These are phyloP conservation scores for Dendroctonus valens DNA, from an alignment of 1,140 invertebrate species.

Conservation along the genomic window DNA sequence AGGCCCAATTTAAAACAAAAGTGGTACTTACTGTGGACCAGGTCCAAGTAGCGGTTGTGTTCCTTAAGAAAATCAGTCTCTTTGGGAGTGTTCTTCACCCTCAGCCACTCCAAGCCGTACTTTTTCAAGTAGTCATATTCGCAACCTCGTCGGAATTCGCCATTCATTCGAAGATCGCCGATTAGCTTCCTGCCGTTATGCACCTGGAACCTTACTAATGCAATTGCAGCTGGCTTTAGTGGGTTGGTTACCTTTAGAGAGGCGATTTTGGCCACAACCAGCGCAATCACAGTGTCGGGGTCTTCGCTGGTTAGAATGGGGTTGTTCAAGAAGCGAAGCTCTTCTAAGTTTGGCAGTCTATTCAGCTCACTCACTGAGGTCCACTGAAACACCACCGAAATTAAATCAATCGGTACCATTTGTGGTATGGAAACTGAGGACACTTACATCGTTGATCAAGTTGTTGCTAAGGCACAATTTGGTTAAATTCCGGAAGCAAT, in stretches of 20 bases:
- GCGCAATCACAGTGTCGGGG: conserved; percentile 69
- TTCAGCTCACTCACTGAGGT: conserved; percentile 77
- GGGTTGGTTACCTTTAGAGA: conserved; percentile 55
- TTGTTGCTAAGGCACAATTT: conserved; percentile 64
- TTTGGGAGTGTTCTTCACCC: conserved; percentile 50
- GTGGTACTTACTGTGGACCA: conserved; percentile 55
- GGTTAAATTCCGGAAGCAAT: conserved; percentile 58
- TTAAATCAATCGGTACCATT: background rate
- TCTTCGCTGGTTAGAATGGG: conserved; percentile 67
- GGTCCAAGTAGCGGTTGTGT: conserved; percentile 71
- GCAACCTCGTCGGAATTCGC: conserved; percentile 73
- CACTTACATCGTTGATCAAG: conserved; percentile 60
- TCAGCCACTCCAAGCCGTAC: conserved; percentile 71
- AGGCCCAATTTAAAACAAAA: conserved; percentile 22
- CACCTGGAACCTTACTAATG: conserved; percentile 51
- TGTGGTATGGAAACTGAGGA: conserved; percentile 5
- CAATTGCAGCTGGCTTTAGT: background rate
- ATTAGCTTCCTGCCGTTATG: conserved; percentile 61
- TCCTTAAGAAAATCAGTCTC: conserved; percentile 62
- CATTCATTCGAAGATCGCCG: conserved; percentile 53
- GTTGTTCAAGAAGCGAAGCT: conserved; percentile 72
- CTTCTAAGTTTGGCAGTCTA: conserved; percentile 69
- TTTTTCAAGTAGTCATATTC: conserved; percentile 87
- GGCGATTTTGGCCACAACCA: conserved; percentile 72
- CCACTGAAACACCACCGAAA: conserved; percentile 59